Base-by-base conservation (phyloP, 1,140 invertebrate genomes). In the Thalassaphorura encarpata region DNA sequence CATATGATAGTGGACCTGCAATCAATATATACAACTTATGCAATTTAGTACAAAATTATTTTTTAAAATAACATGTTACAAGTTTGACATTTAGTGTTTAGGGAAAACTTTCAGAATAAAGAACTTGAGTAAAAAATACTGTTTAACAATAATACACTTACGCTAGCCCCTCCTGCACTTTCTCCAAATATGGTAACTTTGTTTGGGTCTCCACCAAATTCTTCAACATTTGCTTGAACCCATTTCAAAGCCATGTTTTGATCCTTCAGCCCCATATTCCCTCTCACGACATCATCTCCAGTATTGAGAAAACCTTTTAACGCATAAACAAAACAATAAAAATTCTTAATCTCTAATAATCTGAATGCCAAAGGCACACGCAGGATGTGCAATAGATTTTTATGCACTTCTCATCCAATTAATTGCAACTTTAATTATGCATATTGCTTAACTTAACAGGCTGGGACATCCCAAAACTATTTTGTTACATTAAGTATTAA, bases 171-270 rank as follows among this genome's bases (percentile, higher is more conserved):
- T n/a, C 21, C 21, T 11, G 11, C 21, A 5, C 13, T 24, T 52
- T 11, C 11, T 18, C 78, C 78, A 61, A 80, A 77, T 13, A 81
- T 54, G n/a, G 78, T 81, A 4, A 81, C 73, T 23, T 71, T 69
- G 28, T 72, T 63, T 1, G 73, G 68, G 64, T 79, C 74, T 2
- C 80, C 79, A 26, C 77, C 76, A 50, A 50, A 50, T 33, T 29
- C 27, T 19, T 18, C 26, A 23, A 50, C 33, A 50, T 50, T 50
- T 19, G 4, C 4, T 33, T 50, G 13, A 13, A 67, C 42, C 62
- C 56, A 57, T 56, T 62, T 1, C 1, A 59, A 28, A 4, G 49
- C 41, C 21, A 46, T 6, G 29, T 40, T 23, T 33, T 51, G 43
- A 54, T 54, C 53, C 24, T 54, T 54, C 3, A 54, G 24, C 21